Base-by-base conservation (phyloP, 2,888 invertebrate genomes). In the Caprella mutica region DNA sequence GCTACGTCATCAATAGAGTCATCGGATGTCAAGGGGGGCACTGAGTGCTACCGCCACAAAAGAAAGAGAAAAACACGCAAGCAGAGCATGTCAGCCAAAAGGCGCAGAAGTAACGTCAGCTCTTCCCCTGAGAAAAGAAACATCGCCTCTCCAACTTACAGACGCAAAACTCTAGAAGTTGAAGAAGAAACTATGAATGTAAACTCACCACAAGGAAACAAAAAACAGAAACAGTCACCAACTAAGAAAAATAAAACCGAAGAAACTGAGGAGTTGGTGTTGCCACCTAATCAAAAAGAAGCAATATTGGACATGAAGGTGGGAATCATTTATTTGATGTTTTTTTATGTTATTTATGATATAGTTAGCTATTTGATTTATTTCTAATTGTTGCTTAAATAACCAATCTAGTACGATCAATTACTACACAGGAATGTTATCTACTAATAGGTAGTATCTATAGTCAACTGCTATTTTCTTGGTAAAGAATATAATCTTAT, bases 221-320 rank as follows among this genome's bases (percentile, higher is more conserved):
- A n/a, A n/a, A n/a, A n/a, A n/a, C n/a, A n/a, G n/a, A n/a, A n/a
- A n/a, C n/a, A n/a, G n/a, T n/a, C n/a, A n/a, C n/a, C n/a, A n/a
- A n/a, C n/a, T n/a, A n/a, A n/a, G n/a, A 43, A 23, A 17, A 44
- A 14, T 27, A 21, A 40, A 40, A 17, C n/a, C 26, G n/a, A 48
- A 27, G 48, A 30, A 27, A 19, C 14, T 24, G 6, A 24, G 27
- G 44, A 39, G 30, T 50, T 30, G 8, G 9, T 14, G 14, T 8
- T 35, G 19, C 60, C 64, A 14, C 64, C 64, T 1, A 39, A 52
- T 23, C 60, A 60, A 38, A 50, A 55, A 24, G 52, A 42, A 38
- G 56, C 64, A 24, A 58, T 64, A 14, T 29, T 64, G 19, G 64
- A 64, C 35, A 52, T 64, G 33, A 64, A 64, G 60, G 64, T 58